phyloP scores from a whole-genome alignment of 1,140 invertebrate species.

The Mercenaria mercenaria region DNA sequence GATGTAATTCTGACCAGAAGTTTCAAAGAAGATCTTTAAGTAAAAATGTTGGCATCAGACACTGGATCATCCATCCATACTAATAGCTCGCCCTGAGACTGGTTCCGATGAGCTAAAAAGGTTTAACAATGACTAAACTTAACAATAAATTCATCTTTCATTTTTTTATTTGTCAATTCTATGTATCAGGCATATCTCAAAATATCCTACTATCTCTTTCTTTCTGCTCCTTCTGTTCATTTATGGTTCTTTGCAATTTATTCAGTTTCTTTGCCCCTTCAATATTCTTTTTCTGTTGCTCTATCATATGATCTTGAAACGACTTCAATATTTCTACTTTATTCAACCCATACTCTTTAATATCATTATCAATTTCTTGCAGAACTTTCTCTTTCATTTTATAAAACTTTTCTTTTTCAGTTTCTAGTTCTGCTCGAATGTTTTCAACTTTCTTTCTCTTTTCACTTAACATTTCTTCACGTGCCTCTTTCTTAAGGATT shows the following conservation, averaged over 20 bases:
- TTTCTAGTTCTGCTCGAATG: slow-evolving; percentile 89
- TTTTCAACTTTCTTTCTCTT: slow-evolving; percentile 89
- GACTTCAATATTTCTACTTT: slow-evolving; percentile 67
- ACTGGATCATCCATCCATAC: no score
- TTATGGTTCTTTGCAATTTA: not conserved
- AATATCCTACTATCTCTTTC: slow-evolving; percentile 9
- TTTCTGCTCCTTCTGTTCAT: not conserved
- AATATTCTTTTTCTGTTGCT: slow-evolving; percentile 28
- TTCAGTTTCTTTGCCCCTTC: not conserved
- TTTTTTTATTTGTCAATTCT: not conserved
- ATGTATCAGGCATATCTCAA: not conserved
- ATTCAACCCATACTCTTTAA: slow-evolving; percentile 89
- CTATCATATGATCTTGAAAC: slow-evolving; percentile 24
- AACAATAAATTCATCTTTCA: no score
- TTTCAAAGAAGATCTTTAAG: no score
- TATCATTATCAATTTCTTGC: slow-evolving; percentile 90
- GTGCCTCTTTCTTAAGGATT: slow-evolving; percentile 88
- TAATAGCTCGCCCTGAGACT: no score
- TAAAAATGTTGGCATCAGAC: no score
- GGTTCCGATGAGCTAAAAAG: no score
- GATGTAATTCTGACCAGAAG: no score
- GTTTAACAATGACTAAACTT: no score
- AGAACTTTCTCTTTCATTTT: slow-evolving; percentile 88
- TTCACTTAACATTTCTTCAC: slow-evolving; percentile 90
- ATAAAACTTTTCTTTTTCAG: slow-evolving; percentile 90